Evolutionary conservation across 2,113 vertebrate genomes (phyloP), one percentile per base, ranked within the genome.

Genomic region (Mirounga angustirostris): DNA sequence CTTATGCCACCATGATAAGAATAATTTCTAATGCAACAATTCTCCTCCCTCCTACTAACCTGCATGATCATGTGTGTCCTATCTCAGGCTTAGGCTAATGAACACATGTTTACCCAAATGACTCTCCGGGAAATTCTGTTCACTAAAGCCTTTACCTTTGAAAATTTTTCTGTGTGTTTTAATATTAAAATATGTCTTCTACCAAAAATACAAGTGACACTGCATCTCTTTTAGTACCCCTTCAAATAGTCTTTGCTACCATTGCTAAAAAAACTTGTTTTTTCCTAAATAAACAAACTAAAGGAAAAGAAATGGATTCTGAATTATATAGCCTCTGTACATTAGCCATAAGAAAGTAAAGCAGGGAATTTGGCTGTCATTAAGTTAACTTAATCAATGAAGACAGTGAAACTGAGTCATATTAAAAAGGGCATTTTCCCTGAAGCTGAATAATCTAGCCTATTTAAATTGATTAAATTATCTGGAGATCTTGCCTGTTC

Each of bases 81-180:
- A 58, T 36, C 65, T 58, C 36, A 71, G 40, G 5, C 21, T 54
- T 50, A 73, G 26, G 52, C 86, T 91, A 82, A 76, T 87, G 54
- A 91, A 76, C 58, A 91, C 16, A 79, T 82, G 14, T 33, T 50
- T 67, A 52, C 7, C 36, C 52, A 91, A 73, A 91, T 80, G 40
- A 82, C 13, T 94, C 16, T 56, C 50, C 21, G 36, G 46, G 33
- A 61, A 92, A 92, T 30, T 43, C 58, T 79, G 2, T 18, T 93
- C 52, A 46, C 8, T 67, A 40, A 21, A 87, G 15, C 40, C 54
- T 90, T 82, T 82, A 54, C 11, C 43, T 94, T 56, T 92, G 59
- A 96, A 82, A 59, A 4, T 2, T 26, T 36, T 63, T 93, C 12
- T 95, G 26, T 95, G 28, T 95, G 33, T 86, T 86, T 97, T 78